These are phyloP conservation scores for Chrysocyon brachyurus DNA, from an alignment of 2,797 vertebrate species.

Conservation along the genomic window DNA sequence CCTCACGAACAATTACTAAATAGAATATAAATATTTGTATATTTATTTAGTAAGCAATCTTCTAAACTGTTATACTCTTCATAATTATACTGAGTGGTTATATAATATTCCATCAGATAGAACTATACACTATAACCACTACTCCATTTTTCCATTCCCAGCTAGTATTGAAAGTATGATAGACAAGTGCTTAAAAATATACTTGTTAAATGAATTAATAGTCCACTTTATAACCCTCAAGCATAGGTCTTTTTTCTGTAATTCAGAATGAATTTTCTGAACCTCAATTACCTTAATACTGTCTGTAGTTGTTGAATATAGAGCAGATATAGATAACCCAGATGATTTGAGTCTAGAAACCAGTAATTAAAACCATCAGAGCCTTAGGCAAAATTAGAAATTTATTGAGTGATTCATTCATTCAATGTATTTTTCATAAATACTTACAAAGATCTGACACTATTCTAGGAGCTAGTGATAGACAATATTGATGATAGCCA, in stretches of 20 bases:
- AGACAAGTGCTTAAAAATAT: conserved; percentile 45
- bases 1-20: not conserved
- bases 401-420: conserved; percentile 16
- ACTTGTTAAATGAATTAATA: conserved; percentile 37
- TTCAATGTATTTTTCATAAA: conserved; percentile 25
- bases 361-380: not conserved
- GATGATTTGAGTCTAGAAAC: conserved; percentile 5
- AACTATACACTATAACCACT: conserved; percentile 3
- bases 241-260: not conserved
- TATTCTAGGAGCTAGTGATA: conserved; percentile 6
- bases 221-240: conserved; percentile 8
- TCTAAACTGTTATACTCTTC: not conserved
- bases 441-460: not conserved
- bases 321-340: conserved; percentile 10
- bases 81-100: conserved; percentile 21
- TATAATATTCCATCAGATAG: conserved; percentile 10
- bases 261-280: conserved; percentile 48
- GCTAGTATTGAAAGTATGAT: not conserved
- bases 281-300: not conserved
- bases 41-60: conserved; percentile 35
- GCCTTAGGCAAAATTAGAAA: conserved; percentile 31
- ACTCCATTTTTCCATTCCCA: conserved; percentile 24
- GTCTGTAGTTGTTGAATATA: not conserved
- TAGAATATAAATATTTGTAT: not conserved
- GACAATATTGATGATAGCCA: not conserved